Conservation (phyloP, 2,888 invertebrate genomes). For the Mythimna impura region DNA sequence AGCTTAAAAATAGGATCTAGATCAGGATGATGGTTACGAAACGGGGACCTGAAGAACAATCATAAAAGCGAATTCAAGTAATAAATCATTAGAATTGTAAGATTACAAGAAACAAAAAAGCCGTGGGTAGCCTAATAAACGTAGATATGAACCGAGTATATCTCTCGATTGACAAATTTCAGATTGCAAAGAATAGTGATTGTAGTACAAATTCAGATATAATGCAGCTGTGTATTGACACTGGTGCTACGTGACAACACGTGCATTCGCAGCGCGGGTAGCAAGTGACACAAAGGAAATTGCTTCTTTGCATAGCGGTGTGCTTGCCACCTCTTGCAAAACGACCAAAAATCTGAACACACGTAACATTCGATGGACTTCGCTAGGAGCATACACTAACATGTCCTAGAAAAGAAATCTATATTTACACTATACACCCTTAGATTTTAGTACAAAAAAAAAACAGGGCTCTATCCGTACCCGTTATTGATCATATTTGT, state of each 20-base stretch:
- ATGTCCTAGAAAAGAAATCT: constrained; percentile 6
- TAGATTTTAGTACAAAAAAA: no score
- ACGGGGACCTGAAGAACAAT: not conserved
- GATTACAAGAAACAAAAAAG: not conserved
- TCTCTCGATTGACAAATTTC: constrained; percentile 7
- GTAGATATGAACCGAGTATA: not conserved
- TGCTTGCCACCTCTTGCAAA: constrained; percentile 51
- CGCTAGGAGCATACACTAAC: constrained; percentile 18
- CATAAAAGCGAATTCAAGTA: not conserved
- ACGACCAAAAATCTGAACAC: constrained; percentile 59
- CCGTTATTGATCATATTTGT: no score
- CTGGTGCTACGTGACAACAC: constrained; percentile 54
- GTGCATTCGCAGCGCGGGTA: constrained; percentile 58
- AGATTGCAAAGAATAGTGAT: constrained; percentile 21
- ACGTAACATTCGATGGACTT: constrained; percentile 55
- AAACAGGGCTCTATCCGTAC: no score
- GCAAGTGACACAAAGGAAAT: constrained; percentile 75
- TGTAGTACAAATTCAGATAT: constrained; percentile 46
- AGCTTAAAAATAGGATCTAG: not conserved
- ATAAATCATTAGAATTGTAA: not conserved
- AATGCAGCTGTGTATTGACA: constrained; percentile 56
- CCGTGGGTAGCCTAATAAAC: not conserved
- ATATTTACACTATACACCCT: not conserved
- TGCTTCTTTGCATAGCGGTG: constrained; percentile 67
- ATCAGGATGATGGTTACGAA: not conserved